Base-by-base conservation (phyloP, 2,797 vertebrate species). In the Triplophysa yarkandensis region DNA sequence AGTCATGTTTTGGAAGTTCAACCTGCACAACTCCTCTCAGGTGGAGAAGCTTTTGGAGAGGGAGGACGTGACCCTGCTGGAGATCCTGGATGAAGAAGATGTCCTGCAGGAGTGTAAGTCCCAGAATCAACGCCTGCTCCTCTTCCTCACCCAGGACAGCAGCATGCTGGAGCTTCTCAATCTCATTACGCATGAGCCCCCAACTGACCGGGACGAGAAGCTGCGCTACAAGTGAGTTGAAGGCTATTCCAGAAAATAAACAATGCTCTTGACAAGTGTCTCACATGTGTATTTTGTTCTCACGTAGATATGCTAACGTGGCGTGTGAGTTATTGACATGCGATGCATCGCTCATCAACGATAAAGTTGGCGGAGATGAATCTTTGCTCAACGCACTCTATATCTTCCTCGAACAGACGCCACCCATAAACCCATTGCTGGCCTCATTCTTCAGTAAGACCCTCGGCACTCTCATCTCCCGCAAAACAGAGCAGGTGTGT, bases 1-100 rank as follows among this genome's bases (percentile, higher is more conserved):
- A 92, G 93, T 83, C 88, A 99, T 99, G 97, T 99, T 99, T 91
- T 99, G 97, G 97, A 99, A 98, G 93, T 99, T 98, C 27, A 96
- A 99, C 87, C 80, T 99, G 85, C 96, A 98, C 88, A 94, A 94
- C 58, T 94, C 95, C 32, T 99, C 97, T 23, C 96, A 98, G 28
- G 92, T 99, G 13, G 97, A 99, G 89, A 96, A 98, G 92, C 93
- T 99, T 86, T 91, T 99, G 89, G 96, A 98, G 80, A 94, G 93
- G 80, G 96, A 98, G 82, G 96, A 95, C 69, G 95, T 98, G 88
- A 97, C 92, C 0, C 88, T 98, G 81, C 89, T 84, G 3, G 97
- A 99, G 89, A 83, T 98, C 81, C 95, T 99, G 95, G 97, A 99
- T 3, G 97, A 98, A 85, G 97, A 99, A 27, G 97, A 98, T 39